Conservation (phyloP, 2,113 vertebrate genomes). For the Austrofundulus limnaeus region DNA sequence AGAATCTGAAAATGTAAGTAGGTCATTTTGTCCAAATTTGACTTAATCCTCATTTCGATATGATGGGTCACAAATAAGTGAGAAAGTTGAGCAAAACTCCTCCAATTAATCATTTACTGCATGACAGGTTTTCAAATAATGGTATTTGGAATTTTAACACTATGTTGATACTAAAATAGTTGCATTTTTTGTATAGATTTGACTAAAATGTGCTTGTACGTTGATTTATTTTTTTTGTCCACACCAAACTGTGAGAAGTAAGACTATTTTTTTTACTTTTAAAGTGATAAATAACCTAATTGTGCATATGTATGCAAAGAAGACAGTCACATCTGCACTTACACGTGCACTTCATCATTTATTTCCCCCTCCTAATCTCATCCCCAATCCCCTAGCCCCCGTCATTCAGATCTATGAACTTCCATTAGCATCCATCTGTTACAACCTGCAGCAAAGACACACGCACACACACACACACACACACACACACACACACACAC, state of each 20-base stretch:
- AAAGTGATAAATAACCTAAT: constrained; percentile 3
- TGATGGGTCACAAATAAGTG: too few species aligned
- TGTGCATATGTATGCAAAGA: constrained; percentile 29
- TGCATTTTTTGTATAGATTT: too few species aligned
- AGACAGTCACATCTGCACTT: constrained; percentile 23
- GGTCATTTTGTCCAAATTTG: too few species aligned
- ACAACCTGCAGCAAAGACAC: constrained; percentile 79
- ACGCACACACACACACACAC: constrained; percentile 22
- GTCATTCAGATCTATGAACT: constrained; percentile 85
- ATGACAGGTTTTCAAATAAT: neutral
- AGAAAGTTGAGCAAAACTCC: too few species aligned
- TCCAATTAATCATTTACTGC: too few species aligned
- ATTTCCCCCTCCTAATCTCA: constrained; percentile 55
- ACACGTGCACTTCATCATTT: constrained; percentile 22
- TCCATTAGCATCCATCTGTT: constrained; percentile 85
- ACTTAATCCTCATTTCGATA: too few species aligned
- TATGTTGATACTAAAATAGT: neutral
- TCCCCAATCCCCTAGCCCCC: constrained; percentile 68
- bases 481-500: constrained; percentile 19
- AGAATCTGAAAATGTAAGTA: too few species aligned
- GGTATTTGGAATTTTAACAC: too few species aligned
- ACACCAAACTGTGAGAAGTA: neutral
- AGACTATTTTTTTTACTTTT: neutral
- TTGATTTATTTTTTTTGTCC: neutral
- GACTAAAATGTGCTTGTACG: too few species aligned